phyloP scores from a whole-genome alignment of 1,140 invertebrate species.

The Lepidostoma basale region DNA sequence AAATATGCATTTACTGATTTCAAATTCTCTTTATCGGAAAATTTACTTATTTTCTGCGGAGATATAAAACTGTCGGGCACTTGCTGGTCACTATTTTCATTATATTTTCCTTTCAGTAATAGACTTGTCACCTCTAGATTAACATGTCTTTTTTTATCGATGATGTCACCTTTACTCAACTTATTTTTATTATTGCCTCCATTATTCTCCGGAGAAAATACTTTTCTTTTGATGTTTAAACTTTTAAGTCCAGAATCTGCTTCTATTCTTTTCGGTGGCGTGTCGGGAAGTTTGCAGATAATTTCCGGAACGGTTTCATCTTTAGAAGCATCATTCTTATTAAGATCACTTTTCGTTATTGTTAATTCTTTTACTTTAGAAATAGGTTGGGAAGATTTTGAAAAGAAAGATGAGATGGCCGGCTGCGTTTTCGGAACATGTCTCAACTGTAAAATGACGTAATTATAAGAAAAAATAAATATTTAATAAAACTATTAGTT shows the following conservation, averaged over 20 bases:
- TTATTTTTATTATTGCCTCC: neutral
- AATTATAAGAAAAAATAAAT: too few relatives aligned
- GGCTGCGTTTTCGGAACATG: conserved; percentile 27
- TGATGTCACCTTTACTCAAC: neutral
- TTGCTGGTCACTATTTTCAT: conserved; percentile 10
- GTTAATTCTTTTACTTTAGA: neutral
- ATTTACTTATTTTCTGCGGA: conserved; percentile 21
- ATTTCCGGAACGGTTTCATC: neutral
- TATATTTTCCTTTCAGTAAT: conserved; percentile 31
- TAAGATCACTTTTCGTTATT: neutral
- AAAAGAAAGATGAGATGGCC: conserved; percentile 31
- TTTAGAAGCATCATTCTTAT: neutral
- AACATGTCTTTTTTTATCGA: conserved; percentile 12
- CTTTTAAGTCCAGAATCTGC: neutral
- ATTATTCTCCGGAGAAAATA: neutral
- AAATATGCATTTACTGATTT: too few relatives aligned
- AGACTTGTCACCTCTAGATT: conserved; percentile 7
- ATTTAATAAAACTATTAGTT: too few relatives aligned
- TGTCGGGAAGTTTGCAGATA: neutral
- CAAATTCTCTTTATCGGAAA: neutral
- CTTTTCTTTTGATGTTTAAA: neutral
- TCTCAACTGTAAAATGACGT: conserved; percentile 20
- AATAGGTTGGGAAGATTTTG: conserved; percentile 21
- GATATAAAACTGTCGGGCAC: conserved; percentile 1
- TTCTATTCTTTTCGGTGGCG: neutral